phyloP scores from a whole-genome alignment of 2,113 vertebrate genomes.

The Macheiramphus alcinus region DNA sequence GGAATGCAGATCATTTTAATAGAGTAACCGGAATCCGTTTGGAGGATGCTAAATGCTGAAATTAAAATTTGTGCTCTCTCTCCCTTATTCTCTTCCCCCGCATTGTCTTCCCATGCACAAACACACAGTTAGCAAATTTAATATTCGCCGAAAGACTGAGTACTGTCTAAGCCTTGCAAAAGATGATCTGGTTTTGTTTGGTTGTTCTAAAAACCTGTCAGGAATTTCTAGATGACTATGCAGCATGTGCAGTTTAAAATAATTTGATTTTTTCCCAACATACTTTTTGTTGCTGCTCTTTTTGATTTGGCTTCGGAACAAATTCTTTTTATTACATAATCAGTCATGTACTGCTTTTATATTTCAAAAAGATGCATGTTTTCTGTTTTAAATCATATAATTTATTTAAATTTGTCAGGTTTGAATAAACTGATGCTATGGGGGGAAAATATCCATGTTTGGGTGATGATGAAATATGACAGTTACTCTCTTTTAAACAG shows the following conservation, averaged over 20 bases:
- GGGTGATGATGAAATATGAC: background rate
- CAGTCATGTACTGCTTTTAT: conserved; percentile 49
- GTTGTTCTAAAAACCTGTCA: background rate
- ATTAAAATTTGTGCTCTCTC: background rate
- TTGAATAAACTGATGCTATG: background rate
- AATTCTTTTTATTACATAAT: conserved; percentile 48
- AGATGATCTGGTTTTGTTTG: background rate
- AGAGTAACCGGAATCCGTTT: background rate
- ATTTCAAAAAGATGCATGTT: conserved; percentile 7
- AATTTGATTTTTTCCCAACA: background rate
- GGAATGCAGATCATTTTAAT: background rate
- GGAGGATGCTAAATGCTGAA: background rate
- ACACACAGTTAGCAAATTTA: background rate
- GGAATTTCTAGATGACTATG: conserved; percentile 33
- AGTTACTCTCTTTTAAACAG: background rate
- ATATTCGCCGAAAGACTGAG: background rate
- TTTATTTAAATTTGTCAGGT: background rate
- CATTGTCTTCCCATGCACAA: background rate
- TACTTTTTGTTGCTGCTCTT: conserved; percentile 50
- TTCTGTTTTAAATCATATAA: background rate
- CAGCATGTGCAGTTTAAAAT: conserved; percentile 27
- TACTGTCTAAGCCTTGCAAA: background rate
- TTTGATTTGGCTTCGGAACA: conserved; percentile 54
- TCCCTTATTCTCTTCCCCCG: background rate
- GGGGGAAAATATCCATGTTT: background rate